phyloP scores from a whole-genome alignment of 2,113 vertebrate species.

The Upupa epops region DNA sequence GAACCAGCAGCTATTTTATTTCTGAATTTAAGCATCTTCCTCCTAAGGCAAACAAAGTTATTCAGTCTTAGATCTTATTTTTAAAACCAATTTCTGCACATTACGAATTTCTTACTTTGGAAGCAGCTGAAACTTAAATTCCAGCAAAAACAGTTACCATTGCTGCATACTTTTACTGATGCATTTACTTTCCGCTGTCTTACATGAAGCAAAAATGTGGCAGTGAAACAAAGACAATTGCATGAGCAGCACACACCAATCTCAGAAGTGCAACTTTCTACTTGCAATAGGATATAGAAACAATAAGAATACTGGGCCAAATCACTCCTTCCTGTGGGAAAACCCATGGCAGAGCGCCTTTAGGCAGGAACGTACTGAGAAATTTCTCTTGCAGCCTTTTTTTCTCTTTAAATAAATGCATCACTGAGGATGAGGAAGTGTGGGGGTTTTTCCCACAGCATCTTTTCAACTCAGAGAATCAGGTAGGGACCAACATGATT shows the following conservation, averaged over 20 bases:
- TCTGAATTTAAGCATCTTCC: neutral
- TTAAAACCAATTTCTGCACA: neutral
- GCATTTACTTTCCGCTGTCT: neutral
- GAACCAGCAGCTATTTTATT: neutral
- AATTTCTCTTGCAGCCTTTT: neutral
- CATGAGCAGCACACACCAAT: neutral
- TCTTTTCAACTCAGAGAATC: neutral
- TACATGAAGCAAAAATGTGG: neutral
- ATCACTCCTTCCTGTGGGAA: conserved; percentile 70
- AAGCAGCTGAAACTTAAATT: neutral
- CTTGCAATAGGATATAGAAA: conserved; percentile 68
- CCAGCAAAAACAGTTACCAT: neutral
- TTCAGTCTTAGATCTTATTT: neutral
- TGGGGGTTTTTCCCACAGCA: neutral
- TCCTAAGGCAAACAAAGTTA: neutral
- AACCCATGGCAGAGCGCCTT: conserved; percentile 38
- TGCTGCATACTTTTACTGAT: neutral
- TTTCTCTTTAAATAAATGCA: neutral
- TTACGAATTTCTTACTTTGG: neutral
- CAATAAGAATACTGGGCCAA: conserved; percentile 67
- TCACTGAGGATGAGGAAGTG: neutral
- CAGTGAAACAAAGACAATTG: conserved; percentile 36
- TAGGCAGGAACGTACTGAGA: conserved; percentile 37
- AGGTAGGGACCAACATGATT: neutral
- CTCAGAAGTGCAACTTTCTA: conserved; percentile 51